A percentile compares a stretch with the other conserved stretches of the same genome.
Evolutionary conservation across 2,888 invertebrate species (phyloP).

Genomic region (Drosophila kambysellisi): DNA sequence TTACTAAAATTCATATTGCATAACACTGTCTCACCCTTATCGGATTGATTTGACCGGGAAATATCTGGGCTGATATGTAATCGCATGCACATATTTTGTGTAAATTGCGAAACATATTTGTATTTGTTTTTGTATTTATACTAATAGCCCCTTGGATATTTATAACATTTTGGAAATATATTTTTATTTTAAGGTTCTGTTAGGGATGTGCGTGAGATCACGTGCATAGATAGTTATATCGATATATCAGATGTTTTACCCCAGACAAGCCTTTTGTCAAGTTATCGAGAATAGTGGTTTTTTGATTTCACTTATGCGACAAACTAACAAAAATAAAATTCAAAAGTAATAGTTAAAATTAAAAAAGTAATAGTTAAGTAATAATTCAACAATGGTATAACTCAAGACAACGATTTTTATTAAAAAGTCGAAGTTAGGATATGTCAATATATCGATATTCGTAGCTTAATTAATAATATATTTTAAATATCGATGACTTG

Average conservation of each 20-base stretch:
- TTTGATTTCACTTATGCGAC: neutral
- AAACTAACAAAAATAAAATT: neutral
- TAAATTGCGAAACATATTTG: constrained; percentile 44
- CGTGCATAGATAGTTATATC: constrained; percentile 15
- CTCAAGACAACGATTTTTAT: neutral
- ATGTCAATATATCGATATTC: constrained; percentile 3
- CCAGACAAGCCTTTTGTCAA: neutral
- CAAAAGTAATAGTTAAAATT: too few relatives aligned
- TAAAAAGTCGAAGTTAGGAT: neutral
- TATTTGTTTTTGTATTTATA: constrained; percentile 11
- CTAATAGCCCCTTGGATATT: constrained; percentile 4
- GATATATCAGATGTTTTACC: constrained; percentile 2
- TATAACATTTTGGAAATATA: constrained; percentile 36
- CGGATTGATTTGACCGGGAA: constrained; percentile 23
- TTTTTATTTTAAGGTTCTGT: constrained; percentile 14
- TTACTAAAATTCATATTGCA: constrained; percentile 31
- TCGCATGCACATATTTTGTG: constrained; percentile 30
- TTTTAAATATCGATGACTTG: neutral
- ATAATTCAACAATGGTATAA: neutral
- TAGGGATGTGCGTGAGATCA: constrained; percentile 30
- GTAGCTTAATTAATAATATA: neutral
- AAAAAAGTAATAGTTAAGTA: neutral
- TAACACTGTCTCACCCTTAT: constrained; percentile 47
- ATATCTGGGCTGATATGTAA: constrained; percentile 30
- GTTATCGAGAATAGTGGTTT: neutral